These are phyloP conservation scores for Thomomys bottae DNA, from an alignment of 2,113 vertebrate genomes.

Conservation along the genomic window DNA sequence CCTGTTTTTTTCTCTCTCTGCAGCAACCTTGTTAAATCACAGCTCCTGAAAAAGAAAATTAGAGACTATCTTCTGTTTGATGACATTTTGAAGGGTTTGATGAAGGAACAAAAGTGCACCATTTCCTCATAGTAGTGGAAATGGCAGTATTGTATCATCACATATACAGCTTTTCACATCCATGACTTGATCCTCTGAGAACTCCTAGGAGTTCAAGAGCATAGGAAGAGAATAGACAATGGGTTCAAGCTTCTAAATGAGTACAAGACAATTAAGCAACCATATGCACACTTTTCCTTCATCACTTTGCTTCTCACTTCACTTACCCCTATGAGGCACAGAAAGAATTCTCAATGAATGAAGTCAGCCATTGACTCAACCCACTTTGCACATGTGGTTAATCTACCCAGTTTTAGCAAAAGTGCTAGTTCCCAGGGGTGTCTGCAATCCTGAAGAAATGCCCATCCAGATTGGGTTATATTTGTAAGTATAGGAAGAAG, in stretches of 20 bases:
- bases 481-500: not conserved
- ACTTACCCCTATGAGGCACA: constrained; percentile 23
- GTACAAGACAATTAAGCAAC: constrained; percentile 47
- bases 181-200: not conserved
- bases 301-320: not conserved
- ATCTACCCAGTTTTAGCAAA: not conserved
- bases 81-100: constrained; percentile 22
- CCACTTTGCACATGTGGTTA: not conserved
- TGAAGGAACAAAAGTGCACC: constrained; percentile 60
- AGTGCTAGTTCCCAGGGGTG: not conserved
- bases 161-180: not conserved
- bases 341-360: not conserved
- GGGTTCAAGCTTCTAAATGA: constrained; percentile 27
- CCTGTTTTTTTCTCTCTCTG: constrained; percentile 60
- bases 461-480: not conserved
- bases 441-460: not conserved
- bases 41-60: constrained; percentile 83
- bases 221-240: constrained; percentile 54
- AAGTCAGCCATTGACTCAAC: not conserved
- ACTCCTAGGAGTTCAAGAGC: constrained; percentile 5
- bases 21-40: constrained; percentile 79
- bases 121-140: constrained; percentile 39
- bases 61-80: constrained; percentile 58
- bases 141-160: not conserved
- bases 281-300: not conserved